A percentile compares a stretch with the other conserved stretches of the same genome.
Conservation (phyloP, 2,888 invertebrate species). For the Cyrtodaria siliqua region DNA sequence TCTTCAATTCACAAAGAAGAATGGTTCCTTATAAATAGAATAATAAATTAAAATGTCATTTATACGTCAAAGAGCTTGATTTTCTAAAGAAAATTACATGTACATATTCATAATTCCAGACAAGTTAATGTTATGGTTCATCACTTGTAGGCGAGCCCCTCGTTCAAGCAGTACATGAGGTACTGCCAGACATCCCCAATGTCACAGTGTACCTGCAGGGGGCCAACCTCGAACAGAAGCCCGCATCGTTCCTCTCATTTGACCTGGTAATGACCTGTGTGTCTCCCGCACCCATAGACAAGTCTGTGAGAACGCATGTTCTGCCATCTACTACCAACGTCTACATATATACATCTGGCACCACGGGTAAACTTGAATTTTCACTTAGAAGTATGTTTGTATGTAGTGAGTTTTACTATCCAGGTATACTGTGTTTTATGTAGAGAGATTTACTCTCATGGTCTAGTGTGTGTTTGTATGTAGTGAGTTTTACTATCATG, state of each 20-base stretch:
- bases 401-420: no score
- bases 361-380: conserved; percentile 79
- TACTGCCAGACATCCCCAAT: conserved; percentile 62
- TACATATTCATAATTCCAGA: neutral
- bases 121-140: no score
- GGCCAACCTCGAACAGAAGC: conserved; percentile 24
- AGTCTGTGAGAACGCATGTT: conserved; percentile 52
- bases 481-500: no score
- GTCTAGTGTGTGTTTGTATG: no score
- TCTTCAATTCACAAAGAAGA: no score
- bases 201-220: conserved; percentile 71
- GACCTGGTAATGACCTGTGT: conserved; percentile 62
- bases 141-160: conserved; percentile 70
- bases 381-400: no score
- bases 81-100: neutral
- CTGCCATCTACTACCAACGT: conserved; percentile 87
- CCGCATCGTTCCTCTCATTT: conserved; percentile 65
- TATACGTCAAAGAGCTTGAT: no score
- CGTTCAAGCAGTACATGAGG: conserved; percentile 70
- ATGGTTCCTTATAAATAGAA: no score
- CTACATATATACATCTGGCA: conserved; percentile 96
- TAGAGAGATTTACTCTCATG: no score
- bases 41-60: no score
- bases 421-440: no score
- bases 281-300: conserved; percentile 56